Percentiles rank a stretch among this genome's conserved stretches.
These are phyloP conservation scores for Hippocampus guttulatus DNA, from an alignment of 2,113 vertebrate genomes.

Conservation along the genomic window DNA sequence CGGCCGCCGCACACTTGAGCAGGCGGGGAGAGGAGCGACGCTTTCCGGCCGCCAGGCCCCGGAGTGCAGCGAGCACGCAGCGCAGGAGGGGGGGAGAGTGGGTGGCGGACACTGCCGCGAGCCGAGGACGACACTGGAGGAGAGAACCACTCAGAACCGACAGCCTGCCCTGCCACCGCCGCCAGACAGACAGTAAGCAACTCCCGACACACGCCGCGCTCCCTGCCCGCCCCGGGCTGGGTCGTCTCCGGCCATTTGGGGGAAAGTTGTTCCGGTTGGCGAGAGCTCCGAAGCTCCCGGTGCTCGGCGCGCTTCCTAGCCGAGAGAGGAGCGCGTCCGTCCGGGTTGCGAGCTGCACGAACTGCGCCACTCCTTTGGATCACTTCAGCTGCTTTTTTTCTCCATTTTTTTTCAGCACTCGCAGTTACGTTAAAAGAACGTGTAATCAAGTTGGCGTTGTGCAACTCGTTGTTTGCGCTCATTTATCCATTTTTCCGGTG, in stretches of 20 bases:
- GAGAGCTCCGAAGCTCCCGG: not conserved
- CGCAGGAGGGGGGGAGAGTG: slow-evolving; percentile 67
- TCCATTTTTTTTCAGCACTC: not conserved
- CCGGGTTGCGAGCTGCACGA: slow-evolving; percentile 54
- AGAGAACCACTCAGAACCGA: not conserved
- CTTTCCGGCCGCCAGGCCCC: slow-evolving; percentile 81
- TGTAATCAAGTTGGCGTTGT: not conserved
- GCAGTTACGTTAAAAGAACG: not conserved
- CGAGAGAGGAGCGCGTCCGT: slow-evolving; percentile 64
- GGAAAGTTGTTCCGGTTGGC: not conserved
- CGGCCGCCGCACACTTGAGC: slow-evolving; percentile 86
- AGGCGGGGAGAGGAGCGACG: slow-evolving; percentile 77
- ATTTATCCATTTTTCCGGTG: slow-evolving; percentile 31
- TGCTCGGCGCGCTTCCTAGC: slow-evolving; percentile 28
- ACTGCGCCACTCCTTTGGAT: slow-evolving; percentile 68
- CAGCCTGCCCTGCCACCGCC: not conserved
- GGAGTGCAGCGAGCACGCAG: slow-evolving; percentile 53
- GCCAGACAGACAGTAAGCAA: slow-evolving; percentile 1
- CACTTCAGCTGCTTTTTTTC: not conserved
- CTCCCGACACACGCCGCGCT: not conserved
- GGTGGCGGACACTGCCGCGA: not conserved
- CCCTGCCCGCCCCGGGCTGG: not conserved
- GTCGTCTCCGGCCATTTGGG: not conserved
- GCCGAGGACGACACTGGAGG: not conserved
- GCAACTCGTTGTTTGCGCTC: not conserved